Evolutionary conservation across 1,140 invertebrate species (phyloP).

Genomic region (Macrobrachium nipponense): DNA sequence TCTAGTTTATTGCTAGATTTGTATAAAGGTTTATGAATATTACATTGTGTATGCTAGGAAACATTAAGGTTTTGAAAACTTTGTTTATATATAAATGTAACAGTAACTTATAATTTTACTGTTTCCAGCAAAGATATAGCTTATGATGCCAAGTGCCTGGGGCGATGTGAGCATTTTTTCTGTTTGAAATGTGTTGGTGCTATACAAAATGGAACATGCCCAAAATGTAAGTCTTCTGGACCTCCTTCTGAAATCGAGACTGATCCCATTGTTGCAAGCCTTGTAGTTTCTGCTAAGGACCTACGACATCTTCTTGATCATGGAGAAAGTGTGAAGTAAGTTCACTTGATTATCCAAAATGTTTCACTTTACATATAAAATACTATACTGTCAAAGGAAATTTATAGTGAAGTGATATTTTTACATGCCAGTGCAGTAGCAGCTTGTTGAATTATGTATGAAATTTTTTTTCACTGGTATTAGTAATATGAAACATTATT

Average conservation of each 20-base stretch:
- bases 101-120: not conserved
- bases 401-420: too few relatives aligned
- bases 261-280: conserved; percentile 39
- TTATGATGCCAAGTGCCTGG: conserved; percentile 35
- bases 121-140: conserved; percentile 35
- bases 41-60: not conserved
- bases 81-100: not conserved
- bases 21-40: not conserved
- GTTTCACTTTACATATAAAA: too few relatives aligned
- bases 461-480: too few relatives aligned
- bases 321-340: conserved; percentile 26
- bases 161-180: conserved; percentile 56
- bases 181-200: conserved; percentile 28
- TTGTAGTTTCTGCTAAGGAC: conserved; percentile 15
- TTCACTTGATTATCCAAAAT: not conserved
- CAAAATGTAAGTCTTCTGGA: conserved; percentile 43
- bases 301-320: conserved; percentile 24
- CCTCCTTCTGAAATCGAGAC: conserved; percentile 44
- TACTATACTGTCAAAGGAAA: too few relatives aligned
- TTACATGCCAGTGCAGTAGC: too few relatives aligned
- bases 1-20: too few relatives aligned
- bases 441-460: too few relatives aligned
- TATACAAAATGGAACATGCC: conserved; percentile 26
- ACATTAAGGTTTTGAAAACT: not conserved
- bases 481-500: too few relatives aligned